A percentile compares a stretch with the other conserved stretches of the same genome.
These are phyloP conservation scores for Stenichneumon culpator DNA, from an alignment of 2,888 invertebrate genomes.

Conservation along the genomic window DNA sequence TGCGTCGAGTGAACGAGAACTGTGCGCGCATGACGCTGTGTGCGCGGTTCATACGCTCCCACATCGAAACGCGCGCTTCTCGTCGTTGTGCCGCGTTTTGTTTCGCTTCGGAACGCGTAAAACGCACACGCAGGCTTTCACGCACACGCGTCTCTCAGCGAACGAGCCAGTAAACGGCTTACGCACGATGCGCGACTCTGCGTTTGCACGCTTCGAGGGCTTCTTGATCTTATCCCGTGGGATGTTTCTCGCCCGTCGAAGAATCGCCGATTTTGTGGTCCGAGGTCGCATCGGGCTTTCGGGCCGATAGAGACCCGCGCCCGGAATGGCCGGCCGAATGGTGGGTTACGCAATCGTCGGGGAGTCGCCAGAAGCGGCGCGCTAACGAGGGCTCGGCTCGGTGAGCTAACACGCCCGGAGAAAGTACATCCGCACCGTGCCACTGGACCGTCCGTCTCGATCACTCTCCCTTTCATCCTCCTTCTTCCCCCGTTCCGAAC, in stretches of 20 bases:
- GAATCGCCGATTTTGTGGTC: background rate
- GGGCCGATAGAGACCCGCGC: background rate
- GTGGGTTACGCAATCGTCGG: slow-evolving; percentile 11
- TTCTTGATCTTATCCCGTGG: background rate
- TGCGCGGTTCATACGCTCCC: slow-evolving; percentile 50
- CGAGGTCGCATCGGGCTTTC: background rate
- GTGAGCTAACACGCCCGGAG: slow-evolving; percentile 67
- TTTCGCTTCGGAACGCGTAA: slow-evolving; percentile 30
- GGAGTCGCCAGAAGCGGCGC: slow-evolving; percentile 8
- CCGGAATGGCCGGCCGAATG: background rate
- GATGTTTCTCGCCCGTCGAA: background rate
- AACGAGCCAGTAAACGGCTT: background rate
- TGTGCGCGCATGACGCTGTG: background rate
- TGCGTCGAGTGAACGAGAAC: slow-evolving; percentile 52
- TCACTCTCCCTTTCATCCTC: slow-evolving; percentile 74
- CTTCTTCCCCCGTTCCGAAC: slow-evolving; percentile 25
- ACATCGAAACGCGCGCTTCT: slow-evolving; percentile 47
- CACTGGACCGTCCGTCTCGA: slow-evolving; percentile 73
- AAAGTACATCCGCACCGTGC: slow-evolving; percentile 74
- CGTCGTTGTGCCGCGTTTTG: slow-evolving; percentile 40
- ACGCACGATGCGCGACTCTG: background rate
- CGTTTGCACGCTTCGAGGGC: background rate
- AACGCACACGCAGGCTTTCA: slow-evolving; percentile 10
- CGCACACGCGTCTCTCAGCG: slow-evolving; percentile 4
- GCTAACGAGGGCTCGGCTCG: background rate